A percentile compares a stretch with the other conserved stretches of the same genome.
Conservation (phyloP, 2,797 vertebrate genomes). For the Acrossocheilus wenchowensis region DNA sequence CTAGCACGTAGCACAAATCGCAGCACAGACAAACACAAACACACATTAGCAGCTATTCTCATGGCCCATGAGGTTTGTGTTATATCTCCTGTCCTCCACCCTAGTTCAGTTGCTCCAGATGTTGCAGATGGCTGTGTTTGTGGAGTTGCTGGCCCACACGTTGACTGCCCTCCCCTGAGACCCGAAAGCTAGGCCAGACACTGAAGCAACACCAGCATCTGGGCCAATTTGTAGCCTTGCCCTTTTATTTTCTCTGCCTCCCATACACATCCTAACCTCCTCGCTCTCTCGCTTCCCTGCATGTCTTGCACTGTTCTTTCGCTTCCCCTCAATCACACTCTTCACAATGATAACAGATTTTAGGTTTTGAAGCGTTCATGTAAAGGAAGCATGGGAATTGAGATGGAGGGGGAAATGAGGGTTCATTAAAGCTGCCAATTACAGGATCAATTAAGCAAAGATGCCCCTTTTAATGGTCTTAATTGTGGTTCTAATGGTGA, state of each 20-base stretch:
- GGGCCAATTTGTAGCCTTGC: conserved; percentile 29
- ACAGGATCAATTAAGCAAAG: conserved; percentile 46
- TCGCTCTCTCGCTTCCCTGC: neutral
- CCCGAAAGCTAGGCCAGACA: conserved; percentile 25
- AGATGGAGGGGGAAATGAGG: conserved; percentile 48
- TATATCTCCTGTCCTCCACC: conserved; percentile 40
- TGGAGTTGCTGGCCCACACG: conserved; percentile 50
- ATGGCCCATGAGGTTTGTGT: conserved; percentile 60
- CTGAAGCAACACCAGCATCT: conserved; percentile 53
- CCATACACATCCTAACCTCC: neutral
- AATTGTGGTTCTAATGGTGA: neutral
- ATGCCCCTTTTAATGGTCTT: neutral
- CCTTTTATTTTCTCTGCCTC: conserved; percentile 37
- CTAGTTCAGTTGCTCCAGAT: conserved; percentile 53
- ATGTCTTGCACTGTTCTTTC: neutral
- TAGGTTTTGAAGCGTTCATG: conserved; percentile 20
- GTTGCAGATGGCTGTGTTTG: conserved; percentile 34
- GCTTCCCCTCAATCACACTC: neutral
- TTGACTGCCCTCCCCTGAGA: conserved; percentile 33
- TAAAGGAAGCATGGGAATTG: conserved; percentile 37
- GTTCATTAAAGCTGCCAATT: conserved; percentile 42
- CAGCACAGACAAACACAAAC: conserved; percentile 35
- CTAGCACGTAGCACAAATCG: neutral
- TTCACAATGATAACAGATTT: conserved; percentile 8
- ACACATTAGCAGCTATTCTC: conserved; percentile 59